Evolutionary conservation across 2,113 vertebrate species (phyloP).

Genomic region (Uria aalge): DNA sequence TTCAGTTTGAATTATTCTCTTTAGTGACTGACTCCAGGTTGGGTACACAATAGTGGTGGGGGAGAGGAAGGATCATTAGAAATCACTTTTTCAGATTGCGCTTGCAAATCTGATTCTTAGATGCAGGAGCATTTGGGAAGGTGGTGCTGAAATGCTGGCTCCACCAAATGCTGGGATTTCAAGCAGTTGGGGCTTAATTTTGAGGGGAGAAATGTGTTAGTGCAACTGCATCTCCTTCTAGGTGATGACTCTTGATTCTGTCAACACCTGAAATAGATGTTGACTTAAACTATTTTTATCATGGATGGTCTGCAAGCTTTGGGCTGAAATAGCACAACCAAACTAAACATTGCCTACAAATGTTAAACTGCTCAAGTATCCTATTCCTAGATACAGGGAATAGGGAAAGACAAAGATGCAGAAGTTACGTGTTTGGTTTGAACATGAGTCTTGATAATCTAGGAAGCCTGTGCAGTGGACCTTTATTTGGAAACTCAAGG

Average conservation of each 20-base stretch:
- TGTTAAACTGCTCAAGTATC: not conserved
- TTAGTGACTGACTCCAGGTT: not conserved
- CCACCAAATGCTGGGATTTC: not conserved
- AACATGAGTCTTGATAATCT: not conserved
- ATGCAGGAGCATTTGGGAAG: not conserved
- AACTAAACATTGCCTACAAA: not conserved
- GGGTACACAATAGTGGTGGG: not conserved
- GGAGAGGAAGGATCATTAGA: not conserved
- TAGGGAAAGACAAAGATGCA: not conserved
- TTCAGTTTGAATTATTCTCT: not conserved
- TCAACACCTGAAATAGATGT: not conserved
- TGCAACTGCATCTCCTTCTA: not conserved
- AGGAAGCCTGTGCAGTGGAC: not conserved
- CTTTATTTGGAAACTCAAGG: not conserved
- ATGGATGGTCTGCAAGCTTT: not conserved
- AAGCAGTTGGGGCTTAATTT: not conserved
- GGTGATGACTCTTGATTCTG: not conserved
- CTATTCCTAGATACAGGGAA: not conserved
- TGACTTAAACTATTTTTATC: not conserved
- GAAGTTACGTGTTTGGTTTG: not conserved
- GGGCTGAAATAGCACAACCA: not conserved
- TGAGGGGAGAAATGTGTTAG: not conserved
- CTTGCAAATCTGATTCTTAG: not conserved
- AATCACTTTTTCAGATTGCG: not conserved
- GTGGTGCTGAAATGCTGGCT: not conserved